Evolutionary conservation across 1,140 invertebrate species (phyloP), one percentile per base, ranked within the genome.

Genomic region (Drosophila equinoxialis): DNA sequence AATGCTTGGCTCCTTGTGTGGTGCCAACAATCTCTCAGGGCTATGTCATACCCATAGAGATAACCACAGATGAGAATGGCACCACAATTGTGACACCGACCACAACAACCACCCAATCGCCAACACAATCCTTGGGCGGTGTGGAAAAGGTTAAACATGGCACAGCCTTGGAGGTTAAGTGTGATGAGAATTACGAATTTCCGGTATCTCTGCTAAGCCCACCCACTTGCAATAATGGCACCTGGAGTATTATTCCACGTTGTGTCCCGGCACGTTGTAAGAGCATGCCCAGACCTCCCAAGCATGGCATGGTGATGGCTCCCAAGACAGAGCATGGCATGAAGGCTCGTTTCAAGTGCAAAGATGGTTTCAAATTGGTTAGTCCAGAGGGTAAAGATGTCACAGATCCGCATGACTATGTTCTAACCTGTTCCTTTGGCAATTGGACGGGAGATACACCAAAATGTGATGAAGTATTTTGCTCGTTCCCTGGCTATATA

Each of bases 251-350:
- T 77, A 96, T 98, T 72, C 98, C 98, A 0, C 94, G 95, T 57
- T 99, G 98, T 93, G 95, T 96, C 60, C 98, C 98, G 33, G 97
- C 97, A 80, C 94, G 96, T 48, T 99, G 98, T 92, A 98, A 98
- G 91, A 94, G 94, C 79, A 95, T 99, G 92, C 98, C 98, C 0
- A 96, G 95, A 73, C 93, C 95, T 6, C 97, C 98, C 0, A 95
- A 96, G 42, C 96, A 99, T 81, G 98, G 98, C 1, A 97, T 98
- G 95, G 97, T 99, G 1, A 96, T 99, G 60, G 98, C 98, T 0
- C 98, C 98, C 0, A 98, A 98, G 90, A 98, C 97, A 2, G 97
- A 98, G 71, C 98, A 99, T 87, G 97, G 97, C 0, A 97, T 98
- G 95, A 96, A 96, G 84, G 98, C 98, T 0, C 93, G 96, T 7